Percentiles rank a stretch among this genome's conserved stretches.
phyloP scores from a whole-genome alignment of 92 coral and sea anemone species.

The Palythoa heliodiscus region DNA sequence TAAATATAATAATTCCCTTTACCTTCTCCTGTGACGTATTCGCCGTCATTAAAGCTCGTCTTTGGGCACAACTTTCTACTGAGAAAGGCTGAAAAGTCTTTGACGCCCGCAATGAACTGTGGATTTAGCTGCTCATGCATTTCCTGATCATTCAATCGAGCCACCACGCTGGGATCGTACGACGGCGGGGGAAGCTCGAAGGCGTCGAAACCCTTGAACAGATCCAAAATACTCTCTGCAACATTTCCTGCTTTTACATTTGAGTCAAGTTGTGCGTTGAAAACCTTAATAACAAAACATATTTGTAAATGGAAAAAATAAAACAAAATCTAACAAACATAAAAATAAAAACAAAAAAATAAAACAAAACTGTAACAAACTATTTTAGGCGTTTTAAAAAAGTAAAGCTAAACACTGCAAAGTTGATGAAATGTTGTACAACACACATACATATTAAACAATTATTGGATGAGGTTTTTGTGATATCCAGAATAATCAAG shows the following conservation, averaged over 20 bases:
- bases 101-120: conserved; percentile 51
- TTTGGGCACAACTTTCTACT: conserved; percentile 53
- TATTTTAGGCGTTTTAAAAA: too few species aligned
- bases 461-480: too few species aligned
- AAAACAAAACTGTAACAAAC: too few species aligned
- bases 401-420: too few species aligned
- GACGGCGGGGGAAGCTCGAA: conserved; percentile 83
- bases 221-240: conserved; percentile 75
- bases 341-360: not conserved
- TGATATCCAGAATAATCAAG: too few species aligned
- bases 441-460: too few species aligned
- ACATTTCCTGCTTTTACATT: conserved; percentile 55
- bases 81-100: conserved; percentile 50
- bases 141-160: conserved; percentile 48
- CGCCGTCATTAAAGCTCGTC: conserved; percentile 67
- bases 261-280: conserved; percentile 36
- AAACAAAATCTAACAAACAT: too few species aligned
- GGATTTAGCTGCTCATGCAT: conserved; percentile 52
- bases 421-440: too few species aligned
- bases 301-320: not conserved
- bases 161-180: conserved; percentile 58
- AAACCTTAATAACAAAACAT: conserved; percentile 13
- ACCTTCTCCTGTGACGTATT: conserved; percentile 79
- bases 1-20: not conserved
- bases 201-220: conserved; percentile 89